Percentiles rank a stretch among this genome's conserved stretches.
These are phyloP conservation scores for Agriopis aurantiaria DNA, from an alignment of 2,888 invertebrate species.

Conservation along the genomic window DNA sequence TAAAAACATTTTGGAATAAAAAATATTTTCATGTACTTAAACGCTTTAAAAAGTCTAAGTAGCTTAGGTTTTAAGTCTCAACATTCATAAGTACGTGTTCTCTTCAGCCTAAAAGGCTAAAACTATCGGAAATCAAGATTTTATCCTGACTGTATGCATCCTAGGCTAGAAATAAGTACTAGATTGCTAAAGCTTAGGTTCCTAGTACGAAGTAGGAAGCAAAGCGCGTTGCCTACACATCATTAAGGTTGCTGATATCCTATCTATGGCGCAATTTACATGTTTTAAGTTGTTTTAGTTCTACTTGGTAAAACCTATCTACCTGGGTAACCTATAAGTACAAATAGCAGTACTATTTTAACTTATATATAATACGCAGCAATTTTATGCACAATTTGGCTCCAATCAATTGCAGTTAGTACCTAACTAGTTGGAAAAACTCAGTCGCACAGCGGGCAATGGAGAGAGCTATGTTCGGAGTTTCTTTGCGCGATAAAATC, in stretches of 20 bases:
- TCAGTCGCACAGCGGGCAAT: too few relatives aligned
- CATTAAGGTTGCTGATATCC: slow-evolving; percentile 35
- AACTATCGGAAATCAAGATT: slow-evolving; percentile 44
- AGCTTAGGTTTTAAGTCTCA: slow-evolving; percentile 29
- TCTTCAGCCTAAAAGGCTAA: slow-evolving; percentile 27
- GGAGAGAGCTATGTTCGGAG: too few relatives aligned
- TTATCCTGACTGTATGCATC: slow-evolving; percentile 30
- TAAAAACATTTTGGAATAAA: too few relatives aligned
- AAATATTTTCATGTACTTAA: too few relatives aligned
- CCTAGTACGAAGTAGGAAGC: slow-evolving; percentile 37
- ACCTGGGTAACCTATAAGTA: background rate
- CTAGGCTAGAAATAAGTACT: slow-evolving; percentile 18
- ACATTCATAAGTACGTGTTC: slow-evolving; percentile 25
- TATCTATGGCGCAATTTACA: slow-evolving; percentile 27
- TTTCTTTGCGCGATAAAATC: too few relatives aligned
- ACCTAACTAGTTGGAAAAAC: too few relatives aligned
- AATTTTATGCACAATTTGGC: too few relatives aligned
- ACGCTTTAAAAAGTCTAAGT: background rate
- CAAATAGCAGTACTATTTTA: background rate
- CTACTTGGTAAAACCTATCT: background rate
- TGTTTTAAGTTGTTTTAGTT: slow-evolving; percentile 8
- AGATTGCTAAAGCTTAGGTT: slow-evolving; percentile 25
- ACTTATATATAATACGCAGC: too few relatives aligned
- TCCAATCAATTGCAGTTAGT: too few relatives aligned
- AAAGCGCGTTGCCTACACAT: slow-evolving; percentile 32